These are phyloP conservation scores for Hirudinaria manillensis DNA, from an alignment of 2,888 invertebrate genomes.

Conservation along the genomic window DNA sequence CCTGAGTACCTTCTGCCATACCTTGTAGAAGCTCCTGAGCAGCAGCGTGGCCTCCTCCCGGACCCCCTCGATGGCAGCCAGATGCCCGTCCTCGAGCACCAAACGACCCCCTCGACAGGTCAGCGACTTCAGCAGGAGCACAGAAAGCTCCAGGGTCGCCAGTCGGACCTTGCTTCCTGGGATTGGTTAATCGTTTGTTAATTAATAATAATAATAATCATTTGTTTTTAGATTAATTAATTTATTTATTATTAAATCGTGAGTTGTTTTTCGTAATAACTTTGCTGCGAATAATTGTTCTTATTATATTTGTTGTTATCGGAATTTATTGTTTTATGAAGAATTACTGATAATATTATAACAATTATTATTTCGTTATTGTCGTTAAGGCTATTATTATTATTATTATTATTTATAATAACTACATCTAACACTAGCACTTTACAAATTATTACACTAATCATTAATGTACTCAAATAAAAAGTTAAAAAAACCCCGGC, in stretches of 20 bases:
- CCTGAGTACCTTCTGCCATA: constrained; percentile 47
- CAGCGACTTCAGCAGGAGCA: constrained; percentile 71
- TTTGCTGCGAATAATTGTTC: too few species aligned
- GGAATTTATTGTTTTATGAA: too few species aligned
- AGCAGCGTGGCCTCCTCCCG: constrained; percentile 75
- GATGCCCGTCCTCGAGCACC: constrained; percentile 65
- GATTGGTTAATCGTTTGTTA: not conserved
- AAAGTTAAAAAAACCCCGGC: constrained; percentile 41
- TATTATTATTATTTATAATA: too few species aligned
- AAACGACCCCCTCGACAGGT: constrained; percentile 58
- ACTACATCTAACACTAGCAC: too few species aligned
- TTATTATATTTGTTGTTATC: too few species aligned
- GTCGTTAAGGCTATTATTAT: too few species aligned
- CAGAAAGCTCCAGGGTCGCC: constrained; percentile 81
- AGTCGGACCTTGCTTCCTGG: constrained; percentile 76
- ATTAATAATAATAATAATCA: constrained; percentile 14
- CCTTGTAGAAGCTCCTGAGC: constrained; percentile 84
- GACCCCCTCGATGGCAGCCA: constrained; percentile 66
- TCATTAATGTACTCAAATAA: too few species aligned
- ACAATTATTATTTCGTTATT: too few species aligned
- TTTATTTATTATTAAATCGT: not conserved
- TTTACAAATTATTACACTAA: too few species aligned
- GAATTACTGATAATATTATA: too few species aligned
- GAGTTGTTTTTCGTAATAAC: too few species aligned
- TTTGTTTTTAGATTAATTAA: too few species aligned